Evolutionary conservation across 2,797 vertebrate genomes (phyloP).

Genomic region (Ctenopoma multispine): DNA sequence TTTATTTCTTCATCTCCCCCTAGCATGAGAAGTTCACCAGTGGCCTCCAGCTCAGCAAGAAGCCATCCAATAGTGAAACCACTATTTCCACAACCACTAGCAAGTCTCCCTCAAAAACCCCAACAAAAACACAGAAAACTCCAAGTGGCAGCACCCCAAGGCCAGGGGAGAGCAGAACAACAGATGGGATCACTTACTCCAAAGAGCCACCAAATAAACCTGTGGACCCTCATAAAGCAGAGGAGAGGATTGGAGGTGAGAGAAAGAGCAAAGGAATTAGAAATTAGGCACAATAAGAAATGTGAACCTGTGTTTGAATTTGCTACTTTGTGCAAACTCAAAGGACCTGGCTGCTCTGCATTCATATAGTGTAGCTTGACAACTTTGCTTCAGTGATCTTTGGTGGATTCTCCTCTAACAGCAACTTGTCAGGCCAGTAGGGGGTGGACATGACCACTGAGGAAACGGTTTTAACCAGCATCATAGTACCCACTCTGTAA

Average conservation of each 20-base stretch:
- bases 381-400: not conserved
- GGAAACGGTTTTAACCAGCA: slow-evolving; percentile 13
- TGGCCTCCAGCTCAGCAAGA: slow-evolving; percentile 94
- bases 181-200: slow-evolving; percentile 60
- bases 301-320: not conserved
- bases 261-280: not conserved
- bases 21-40: slow-evolving; percentile 99
- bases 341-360: not conserved
- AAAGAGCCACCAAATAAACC: slow-evolving; percentile 79
- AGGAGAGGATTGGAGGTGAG: slow-evolving; percentile 91
- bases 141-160: slow-evolving; percentile 62
- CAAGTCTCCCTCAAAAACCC: slow-evolving; percentile 84
- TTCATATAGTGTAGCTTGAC: not conserved
- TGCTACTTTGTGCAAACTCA: not conserved
- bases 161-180: slow-evolving; percentile 63
- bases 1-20: slow-evolving; percentile 7
- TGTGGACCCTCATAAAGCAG: slow-evolving; percentile 84
- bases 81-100: slow-evolving; percentile 62
- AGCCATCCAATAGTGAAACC: slow-evolving; percentile 86
- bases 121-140: slow-evolving; percentile 82
- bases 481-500: slow-evolving; percentile 2
- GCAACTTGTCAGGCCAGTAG: slow-evolving; percentile 51
- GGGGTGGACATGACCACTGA: slow-evolving; percentile 44
- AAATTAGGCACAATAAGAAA: not conserved
- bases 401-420: not conserved